Percentiles rank a stretch among this genome's conserved stretches.
These are phyloP conservation scores for Lates calcarifer DNA, from an alignment of 2,113 vertebrate genomes.

Conservation along the genomic window DNA sequence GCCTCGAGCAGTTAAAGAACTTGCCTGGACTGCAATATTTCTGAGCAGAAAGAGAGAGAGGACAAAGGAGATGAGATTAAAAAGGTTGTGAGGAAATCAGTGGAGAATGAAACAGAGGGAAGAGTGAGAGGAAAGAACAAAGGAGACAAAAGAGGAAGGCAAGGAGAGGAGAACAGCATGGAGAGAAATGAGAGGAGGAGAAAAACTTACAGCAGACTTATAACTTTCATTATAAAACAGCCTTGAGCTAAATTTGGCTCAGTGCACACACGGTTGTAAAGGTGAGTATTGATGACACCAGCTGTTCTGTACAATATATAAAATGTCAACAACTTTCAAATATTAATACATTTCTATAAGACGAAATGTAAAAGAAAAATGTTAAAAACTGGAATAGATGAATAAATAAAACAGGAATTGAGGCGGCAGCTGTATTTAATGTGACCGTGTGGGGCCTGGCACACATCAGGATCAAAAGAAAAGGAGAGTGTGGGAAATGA, in stretches of 20 bases:
- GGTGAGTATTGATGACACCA: background rate
- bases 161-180: background rate
- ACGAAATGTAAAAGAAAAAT: background rate
- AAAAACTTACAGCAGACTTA: constrained; percentile 18
- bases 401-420: background rate
- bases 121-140: background rate
- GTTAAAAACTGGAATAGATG: background rate
- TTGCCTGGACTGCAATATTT: constrained; percentile 32
- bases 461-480: background rate
- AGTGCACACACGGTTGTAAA: constrained; percentile 1
- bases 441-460: background rate
- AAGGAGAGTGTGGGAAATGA: background rate
- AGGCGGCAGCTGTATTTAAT: background rate
- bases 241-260: constrained; percentile 13
- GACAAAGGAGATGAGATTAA: constrained; percentile 38
- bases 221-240: constrained; percentile 39
- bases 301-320: background rate
- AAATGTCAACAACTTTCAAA: background rate
- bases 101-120: constrained; percentile 26
- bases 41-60: constrained; percentile 21
- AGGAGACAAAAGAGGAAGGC: background rate
- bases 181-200: constrained; percentile 2
- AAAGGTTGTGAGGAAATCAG: background rate
- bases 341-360: constrained; percentile 12
- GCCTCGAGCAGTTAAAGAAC: constrained; percentile 20